A percentile compares a stretch with the other conserved stretches of the same genome.
phyloP scores from a whole-genome alignment of 2,888 invertebrate genomes.

The Tetramorium bicarinatum region DNA sequence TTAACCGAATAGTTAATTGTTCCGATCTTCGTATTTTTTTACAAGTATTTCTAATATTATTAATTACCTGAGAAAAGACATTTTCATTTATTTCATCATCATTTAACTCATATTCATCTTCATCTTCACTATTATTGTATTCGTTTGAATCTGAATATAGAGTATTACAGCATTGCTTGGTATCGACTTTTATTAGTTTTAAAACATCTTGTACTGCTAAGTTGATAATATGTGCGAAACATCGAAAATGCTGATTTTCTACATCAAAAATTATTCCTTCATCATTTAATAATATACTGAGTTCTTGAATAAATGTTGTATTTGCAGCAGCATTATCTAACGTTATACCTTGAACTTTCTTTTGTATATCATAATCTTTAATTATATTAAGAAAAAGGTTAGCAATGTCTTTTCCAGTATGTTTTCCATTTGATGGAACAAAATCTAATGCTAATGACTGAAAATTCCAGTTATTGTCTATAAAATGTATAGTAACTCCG shows the following conservation, averaged over 20 bases:
- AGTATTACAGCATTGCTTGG: not conserved
- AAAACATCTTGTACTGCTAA: too few species aligned
- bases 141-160: constrained; percentile 5
- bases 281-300: constrained; percentile 3
- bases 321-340: constrained; percentile 20
- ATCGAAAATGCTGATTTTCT: not conserved
- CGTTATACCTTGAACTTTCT: constrained; percentile 8
- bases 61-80: constrained; percentile 6
- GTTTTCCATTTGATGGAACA: too few species aligned
- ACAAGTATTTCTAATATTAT: constrained; percentile 21
- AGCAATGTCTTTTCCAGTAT: too few species aligned
- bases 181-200: constrained; percentile 13
- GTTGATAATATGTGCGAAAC: too few species aligned
- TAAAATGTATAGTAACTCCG: too few species aligned
- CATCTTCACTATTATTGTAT: constrained; percentile 5
- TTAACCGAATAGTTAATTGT: constrained; percentile 27
- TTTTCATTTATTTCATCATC: not conserved
- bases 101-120: not conserved
- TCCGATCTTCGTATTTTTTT: constrained; percentile 5
- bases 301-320: constrained; percentile 22
- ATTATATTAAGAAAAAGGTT: too few species aligned
- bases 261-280: not conserved
- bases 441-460: too few species aligned
- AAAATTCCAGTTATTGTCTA: too few species aligned
- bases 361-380: too few species aligned